Evolutionary conservation across 2,888 invertebrate species (phyloP).

Genomic region (Balanococcus diminutus): DNA sequence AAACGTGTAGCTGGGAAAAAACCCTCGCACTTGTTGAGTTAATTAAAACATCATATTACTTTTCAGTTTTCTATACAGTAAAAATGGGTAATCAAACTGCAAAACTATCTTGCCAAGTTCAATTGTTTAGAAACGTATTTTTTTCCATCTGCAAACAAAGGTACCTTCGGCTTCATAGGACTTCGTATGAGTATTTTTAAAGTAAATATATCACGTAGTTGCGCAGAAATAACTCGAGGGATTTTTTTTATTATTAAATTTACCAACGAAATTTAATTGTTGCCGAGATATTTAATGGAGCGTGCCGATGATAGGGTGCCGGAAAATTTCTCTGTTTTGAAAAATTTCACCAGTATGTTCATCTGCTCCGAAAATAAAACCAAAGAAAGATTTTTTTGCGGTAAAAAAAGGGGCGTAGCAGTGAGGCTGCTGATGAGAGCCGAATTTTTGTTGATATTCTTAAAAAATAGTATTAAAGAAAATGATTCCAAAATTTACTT

Average conservation of each 20-base stretch:
- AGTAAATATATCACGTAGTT: not conserved
- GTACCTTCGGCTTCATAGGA: no score
- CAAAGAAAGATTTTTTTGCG: no score
- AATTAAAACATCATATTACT: slow-evolving; percentile 30
- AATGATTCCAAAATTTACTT: no score
- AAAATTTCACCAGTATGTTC: not conserved
- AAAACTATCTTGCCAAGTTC: not conserved
- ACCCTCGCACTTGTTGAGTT: slow-evolving; percentile 6
- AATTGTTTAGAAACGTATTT: not conserved
- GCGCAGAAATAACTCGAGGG: not conserved
- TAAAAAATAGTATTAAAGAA: no score
- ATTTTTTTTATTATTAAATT: not conserved
- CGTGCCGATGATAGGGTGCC: not conserved
- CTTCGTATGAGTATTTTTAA: slow-evolving; percentile 14
- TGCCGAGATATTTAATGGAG: not conserved
- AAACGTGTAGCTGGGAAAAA: not conserved
- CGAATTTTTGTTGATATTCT: no score
- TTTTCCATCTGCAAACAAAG: not conserved
- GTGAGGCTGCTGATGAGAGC: no score
- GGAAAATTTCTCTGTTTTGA: not conserved
- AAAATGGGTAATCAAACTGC: not conserved
- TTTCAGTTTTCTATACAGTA: not conserved
- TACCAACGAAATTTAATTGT: slow-evolving; percentile 13
- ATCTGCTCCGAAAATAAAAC: no score
- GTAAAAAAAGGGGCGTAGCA: no score